Evolutionary conservation across 92 coral and sea anemone species (phyloP).

Genomic region (Isaurus tuberculatus): DNA sequence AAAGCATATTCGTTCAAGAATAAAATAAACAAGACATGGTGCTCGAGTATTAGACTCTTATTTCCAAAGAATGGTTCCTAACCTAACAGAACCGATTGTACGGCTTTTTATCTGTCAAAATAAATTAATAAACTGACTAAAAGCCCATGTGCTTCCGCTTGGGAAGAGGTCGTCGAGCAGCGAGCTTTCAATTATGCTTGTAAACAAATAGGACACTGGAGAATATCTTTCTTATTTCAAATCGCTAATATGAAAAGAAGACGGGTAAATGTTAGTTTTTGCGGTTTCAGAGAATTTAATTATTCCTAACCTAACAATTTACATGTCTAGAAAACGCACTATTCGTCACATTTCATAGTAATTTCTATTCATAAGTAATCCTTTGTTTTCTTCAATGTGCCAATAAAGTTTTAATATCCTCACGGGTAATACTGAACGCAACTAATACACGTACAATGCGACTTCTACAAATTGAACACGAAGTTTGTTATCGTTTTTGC

Average conservation of each 20-base stretch:
- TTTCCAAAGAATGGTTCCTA: constrained; percentile 71
- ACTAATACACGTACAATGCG: background rate
- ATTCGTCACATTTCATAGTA: constrained; percentile 60
- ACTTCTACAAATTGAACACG: background rate
- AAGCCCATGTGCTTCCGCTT: constrained; percentile 80
- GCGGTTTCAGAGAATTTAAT: constrained; percentile 38
- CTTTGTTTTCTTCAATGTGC: constrained; percentile 63
- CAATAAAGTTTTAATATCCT: constrained; percentile 62
- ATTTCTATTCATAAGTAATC: constrained; percentile 67
- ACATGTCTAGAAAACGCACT: constrained; percentile 47
- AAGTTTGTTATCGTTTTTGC: background rate
- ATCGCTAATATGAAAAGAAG: constrained; percentile 18
- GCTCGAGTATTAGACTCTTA: constrained; percentile 38
- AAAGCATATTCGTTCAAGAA: background rate
- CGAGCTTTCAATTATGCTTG: constrained; percentile 73
- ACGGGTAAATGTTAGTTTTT: constrained; percentile 20
- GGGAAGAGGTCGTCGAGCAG: constrained; percentile 56
- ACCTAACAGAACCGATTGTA: constrained; percentile 75
- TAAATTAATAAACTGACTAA: constrained; percentile 86
- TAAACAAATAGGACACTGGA: constrained; percentile 82
- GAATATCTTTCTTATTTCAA: constrained; percentile 40
- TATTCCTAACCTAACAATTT: constrained; percentile 49
- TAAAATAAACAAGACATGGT: background rate
- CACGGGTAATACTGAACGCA: constrained; percentile 69
- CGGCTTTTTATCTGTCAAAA: constrained; percentile 82